Evolutionary conservation across 2,888 invertebrate species (phyloP).

Genomic region (Cheilosia scutellata): DNA sequence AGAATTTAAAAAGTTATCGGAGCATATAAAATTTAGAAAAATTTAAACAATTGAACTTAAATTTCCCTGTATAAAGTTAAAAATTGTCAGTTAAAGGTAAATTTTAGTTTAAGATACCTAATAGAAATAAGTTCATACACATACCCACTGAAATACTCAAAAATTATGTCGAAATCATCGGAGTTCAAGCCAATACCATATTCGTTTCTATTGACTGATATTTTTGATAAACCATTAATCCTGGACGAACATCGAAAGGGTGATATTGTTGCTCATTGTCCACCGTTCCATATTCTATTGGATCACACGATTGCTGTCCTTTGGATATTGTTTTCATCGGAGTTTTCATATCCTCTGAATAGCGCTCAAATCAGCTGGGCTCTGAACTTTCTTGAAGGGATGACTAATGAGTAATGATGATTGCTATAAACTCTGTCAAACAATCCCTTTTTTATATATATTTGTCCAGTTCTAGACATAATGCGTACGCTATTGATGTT

Average conservation of each 20-base stretch:
- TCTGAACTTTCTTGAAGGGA: constrained; percentile 76
- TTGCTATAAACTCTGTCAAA: not conserved
- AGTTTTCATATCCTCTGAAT: constrained; percentile 34
- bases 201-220: constrained; percentile 69
- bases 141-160: not conserved
- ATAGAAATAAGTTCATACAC: not conserved
- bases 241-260: constrained; percentile 15
- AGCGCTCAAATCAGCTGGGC: constrained; percentile 76
- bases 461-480: constrained; percentile 31
- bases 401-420: constrained; percentile 47
- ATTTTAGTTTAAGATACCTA: not conserved
- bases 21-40: not conserved
- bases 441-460: not conserved
- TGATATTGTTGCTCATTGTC: constrained; percentile 65
- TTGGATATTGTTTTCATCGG: constrained; percentile 72
- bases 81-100: constrained; percentile 37
- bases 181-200: constrained; percentile 73
- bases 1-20: constrained; percentile 43
- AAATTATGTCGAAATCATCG: constrained; percentile 26
- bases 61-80: not conserved
- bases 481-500: constrained; percentile 26
- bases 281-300: constrained; percentile 72
- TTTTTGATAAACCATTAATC: constrained; percentile 41
- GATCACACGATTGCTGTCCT: constrained; percentile 77
- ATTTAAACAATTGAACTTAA: not conserved